These are phyloP conservation scores for Peromyscus melanophrys DNA, from an alignment of 2,797 vertebrate genomes.

Conservation along the genomic window DNA sequence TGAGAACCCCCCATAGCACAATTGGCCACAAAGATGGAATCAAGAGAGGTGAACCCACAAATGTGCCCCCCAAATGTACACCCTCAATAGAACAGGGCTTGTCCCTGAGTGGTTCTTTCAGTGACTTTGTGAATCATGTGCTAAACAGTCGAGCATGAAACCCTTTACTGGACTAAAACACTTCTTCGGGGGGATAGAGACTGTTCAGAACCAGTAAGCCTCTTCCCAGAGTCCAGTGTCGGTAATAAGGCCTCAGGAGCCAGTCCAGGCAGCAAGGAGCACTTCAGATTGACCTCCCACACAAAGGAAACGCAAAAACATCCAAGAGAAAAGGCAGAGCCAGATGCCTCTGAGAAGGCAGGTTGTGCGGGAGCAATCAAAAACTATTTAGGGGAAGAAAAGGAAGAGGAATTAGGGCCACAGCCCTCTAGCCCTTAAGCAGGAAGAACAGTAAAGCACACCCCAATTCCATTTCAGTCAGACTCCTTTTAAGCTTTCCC, in stretches of 20 bases:
- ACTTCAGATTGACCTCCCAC: background rate
- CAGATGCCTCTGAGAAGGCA: background rate
- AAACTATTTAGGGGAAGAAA: conserved; percentile 67
- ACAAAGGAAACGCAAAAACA: background rate
- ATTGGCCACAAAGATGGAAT: background rate
- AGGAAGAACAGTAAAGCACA: conserved; percentile 49
- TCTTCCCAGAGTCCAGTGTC: background rate
- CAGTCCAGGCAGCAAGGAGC: background rate
- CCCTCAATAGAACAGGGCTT: background rate
- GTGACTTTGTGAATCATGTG: background rate
- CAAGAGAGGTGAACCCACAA: background rate
- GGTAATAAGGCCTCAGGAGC: background rate
- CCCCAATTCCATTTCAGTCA: conserved; percentile 65
- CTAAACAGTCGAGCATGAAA: background rate
- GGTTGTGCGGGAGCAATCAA: conserved; percentile 60
- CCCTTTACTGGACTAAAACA: background rate
- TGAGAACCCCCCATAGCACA: background rate
- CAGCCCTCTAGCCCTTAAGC: conserved; percentile 54
- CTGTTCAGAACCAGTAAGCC: background rate
- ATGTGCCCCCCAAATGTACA: background rate
- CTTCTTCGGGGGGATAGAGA: background rate
- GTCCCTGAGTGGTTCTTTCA: background rate
- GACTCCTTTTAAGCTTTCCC: conserved; percentile 64
- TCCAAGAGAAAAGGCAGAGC: conserved; percentile 6
- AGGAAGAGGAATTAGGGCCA: conserved; percentile 47